These are phyloP conservation scores for Rhea americana DNA, from an alignment of 2,113 vertebrate genomes.

Conservation along the genomic window DNA sequence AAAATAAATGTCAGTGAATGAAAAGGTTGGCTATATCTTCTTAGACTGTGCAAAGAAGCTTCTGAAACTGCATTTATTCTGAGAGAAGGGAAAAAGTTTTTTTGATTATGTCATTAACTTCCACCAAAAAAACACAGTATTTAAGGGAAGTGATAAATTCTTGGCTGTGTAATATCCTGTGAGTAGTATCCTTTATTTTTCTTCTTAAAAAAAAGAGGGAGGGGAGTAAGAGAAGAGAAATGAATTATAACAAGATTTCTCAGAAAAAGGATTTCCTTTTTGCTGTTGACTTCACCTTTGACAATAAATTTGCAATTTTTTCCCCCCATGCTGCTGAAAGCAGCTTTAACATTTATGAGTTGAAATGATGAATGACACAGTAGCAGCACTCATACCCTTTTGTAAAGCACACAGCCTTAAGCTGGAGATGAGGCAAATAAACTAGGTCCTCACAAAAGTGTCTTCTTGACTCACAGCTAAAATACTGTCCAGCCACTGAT, in stretches of 20 bases:
- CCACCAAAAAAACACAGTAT: not conserved
- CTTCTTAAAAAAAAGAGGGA: not conserved
- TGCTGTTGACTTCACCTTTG: not conserved
- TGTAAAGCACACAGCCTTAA: not conserved
- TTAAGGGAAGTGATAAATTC: slow-evolving; percentile 15
- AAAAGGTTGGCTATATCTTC: not conserved
- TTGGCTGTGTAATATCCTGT: not conserved
- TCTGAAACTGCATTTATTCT: not conserved
- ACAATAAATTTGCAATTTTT: not conserved
- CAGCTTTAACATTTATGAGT: not conserved
- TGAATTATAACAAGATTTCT: not conserved
- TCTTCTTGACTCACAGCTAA: not conserved
- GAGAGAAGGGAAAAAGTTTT: not conserved
- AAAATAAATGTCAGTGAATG: not conserved
- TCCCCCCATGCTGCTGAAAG: not conserved
- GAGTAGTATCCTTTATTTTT: not conserved
- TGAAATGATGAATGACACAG: not conserved
- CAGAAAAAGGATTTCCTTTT: not conserved
- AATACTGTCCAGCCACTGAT: not conserved
- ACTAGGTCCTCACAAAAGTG: not conserved
- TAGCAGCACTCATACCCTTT: not conserved
- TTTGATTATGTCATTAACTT: not conserved
- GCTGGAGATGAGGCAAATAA: not conserved
- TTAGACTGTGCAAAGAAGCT: not conserved
- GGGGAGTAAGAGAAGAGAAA: not conserved